Percentiles rank a stretch among this genome's conserved stretches.
These are phyloP conservation scores for Epinotia bilunana DNA, from an alignment of 2,888 invertebrate genomes.

Conservation along the genomic window DNA sequence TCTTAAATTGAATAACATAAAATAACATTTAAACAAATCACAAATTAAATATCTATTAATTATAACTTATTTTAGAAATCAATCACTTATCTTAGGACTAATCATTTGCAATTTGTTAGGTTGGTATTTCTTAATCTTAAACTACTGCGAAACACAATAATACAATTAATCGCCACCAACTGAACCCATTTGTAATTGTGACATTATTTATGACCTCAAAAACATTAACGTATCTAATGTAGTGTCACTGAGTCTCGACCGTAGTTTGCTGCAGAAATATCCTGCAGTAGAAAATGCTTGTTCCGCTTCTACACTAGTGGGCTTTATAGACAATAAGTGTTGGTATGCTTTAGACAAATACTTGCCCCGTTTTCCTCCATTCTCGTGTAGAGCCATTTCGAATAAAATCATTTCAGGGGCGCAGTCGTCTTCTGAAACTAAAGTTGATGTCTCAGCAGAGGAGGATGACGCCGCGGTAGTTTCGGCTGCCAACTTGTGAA, in stretches of 20 bases:
- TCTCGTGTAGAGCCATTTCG: not conserved
- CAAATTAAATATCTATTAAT: too few species aligned
- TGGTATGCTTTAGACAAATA: not conserved
- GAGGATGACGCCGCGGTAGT: too few species aligned
- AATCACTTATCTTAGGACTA: too few species aligned
- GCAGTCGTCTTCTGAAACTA: constrained; percentile 1
- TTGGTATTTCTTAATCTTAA: too few species aligned
- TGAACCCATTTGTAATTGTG: not conserved
- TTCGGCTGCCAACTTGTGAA: not conserved
- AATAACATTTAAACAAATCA: too few species aligned
- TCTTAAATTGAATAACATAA: too few species aligned
- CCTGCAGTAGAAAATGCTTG: not conserved
- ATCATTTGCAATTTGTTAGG: too few species aligned
- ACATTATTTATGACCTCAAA: not conserved
- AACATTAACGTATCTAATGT: not conserved
- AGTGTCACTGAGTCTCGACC: not conserved
- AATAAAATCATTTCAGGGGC: not conserved
- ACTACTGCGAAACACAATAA: too few species aligned
- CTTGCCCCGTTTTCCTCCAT: not conserved
- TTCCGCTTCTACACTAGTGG: not conserved
- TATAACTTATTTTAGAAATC: too few species aligned
- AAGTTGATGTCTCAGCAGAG: not conserved
- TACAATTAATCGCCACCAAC: too few species aligned
- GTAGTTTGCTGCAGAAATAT: not conserved
- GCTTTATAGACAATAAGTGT: not conserved